These are phyloP conservation scores for Capitulum mitella DNA, from an alignment of 2,888 invertebrate genomes.

Conservation along the genomic window DNA sequence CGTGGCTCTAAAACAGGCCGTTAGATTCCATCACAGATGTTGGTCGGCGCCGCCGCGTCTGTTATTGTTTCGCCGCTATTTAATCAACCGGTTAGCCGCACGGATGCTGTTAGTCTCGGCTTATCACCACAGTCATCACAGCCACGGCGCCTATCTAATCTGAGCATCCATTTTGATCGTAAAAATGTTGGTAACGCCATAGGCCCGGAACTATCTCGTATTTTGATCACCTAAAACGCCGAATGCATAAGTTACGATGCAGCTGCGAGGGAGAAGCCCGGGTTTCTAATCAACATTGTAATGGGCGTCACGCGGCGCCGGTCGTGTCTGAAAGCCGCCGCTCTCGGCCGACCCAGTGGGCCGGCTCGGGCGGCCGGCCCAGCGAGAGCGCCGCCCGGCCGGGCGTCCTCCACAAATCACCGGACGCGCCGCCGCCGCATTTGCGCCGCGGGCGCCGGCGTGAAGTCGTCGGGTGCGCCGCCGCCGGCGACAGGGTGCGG, in stretches of 20 bases:
- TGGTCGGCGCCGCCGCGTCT: not conserved
- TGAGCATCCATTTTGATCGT: slow-evolving; percentile 12
- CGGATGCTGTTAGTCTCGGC: not conserved
- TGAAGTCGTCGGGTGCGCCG: no score
- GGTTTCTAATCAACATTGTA: slow-evolving; percentile 12
- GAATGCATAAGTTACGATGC: slow-evolving; percentile 14
- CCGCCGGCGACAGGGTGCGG: no score
- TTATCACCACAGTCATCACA: not conserved
- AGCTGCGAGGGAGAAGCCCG: not conserved
- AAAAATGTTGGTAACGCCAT: slow-evolving; percentile 22
- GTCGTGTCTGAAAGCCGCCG: not conserved
- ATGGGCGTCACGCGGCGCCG: not conserved
- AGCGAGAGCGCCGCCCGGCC: not conserved
- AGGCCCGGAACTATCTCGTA: slow-evolving; percentile 16
- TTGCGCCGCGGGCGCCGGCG: no score
- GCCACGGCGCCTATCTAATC: not conserved
- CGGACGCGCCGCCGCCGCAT: no score
- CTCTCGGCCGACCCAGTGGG: no score
- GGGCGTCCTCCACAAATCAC: no score
- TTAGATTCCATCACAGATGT: slow-evolving; percentile 4
- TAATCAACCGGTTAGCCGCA: slow-evolving; percentile 1
- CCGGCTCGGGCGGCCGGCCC: not conserved
- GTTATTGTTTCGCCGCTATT: slow-evolving; percentile 20
- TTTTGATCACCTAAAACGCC: slow-evolving; percentile 1
- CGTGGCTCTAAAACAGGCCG: not conserved